Evolutionary conservation across 2,113 vertebrate species (phyloP), one percentile per base, ranked within the genome.

Genomic region (Alexandromys fortis): DNA sequence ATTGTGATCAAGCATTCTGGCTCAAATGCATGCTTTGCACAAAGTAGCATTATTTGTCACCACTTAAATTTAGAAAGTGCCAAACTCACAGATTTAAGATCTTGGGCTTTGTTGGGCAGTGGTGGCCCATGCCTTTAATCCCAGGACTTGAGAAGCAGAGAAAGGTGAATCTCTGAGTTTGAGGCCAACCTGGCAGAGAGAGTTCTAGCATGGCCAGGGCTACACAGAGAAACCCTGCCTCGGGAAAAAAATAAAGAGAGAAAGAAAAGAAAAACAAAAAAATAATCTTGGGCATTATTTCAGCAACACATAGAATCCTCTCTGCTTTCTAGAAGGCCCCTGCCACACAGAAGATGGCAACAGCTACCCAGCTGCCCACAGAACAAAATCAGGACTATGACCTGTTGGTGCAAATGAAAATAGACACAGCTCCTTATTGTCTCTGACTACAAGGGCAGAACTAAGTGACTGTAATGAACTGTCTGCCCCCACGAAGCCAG

Each of bases 401-500:
- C 55, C 55, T 55, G 55, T 55, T 55, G 55, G 55, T 55, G 17
- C 55, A 55, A 55, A 19, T 55, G 5, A 55, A 55, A 55, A 55
- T 5, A 55, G 55, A 55, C 55, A 55, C 16, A 55, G 55, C 55
- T 55, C 55, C 55, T 55, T 55, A 5, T 55, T 55, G 55, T 55
- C 70, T 26, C 26, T 45, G 28, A n/a, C 67, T 21, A 0, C 22
- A 7, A 2, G 0, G 19, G 75, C 47, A 63, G 92, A 28, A 70
- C 17, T 16, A 6, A 42, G 86, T 0, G 16, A 49, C 10, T 17
- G 19, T 11, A 3, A 38, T 13, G 33, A 7, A 65, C 7, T 1
- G 0, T 0, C 3, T 6, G 45, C 86, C 6, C 6, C 7, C 35
- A 26, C 4, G 5, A 38, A 81, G 68, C 28, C 30, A 47, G 10